Evolutionary conservation across 2,113 vertebrate species (phyloP).

Genomic region (Sclerurus mexicanus): DNA sequence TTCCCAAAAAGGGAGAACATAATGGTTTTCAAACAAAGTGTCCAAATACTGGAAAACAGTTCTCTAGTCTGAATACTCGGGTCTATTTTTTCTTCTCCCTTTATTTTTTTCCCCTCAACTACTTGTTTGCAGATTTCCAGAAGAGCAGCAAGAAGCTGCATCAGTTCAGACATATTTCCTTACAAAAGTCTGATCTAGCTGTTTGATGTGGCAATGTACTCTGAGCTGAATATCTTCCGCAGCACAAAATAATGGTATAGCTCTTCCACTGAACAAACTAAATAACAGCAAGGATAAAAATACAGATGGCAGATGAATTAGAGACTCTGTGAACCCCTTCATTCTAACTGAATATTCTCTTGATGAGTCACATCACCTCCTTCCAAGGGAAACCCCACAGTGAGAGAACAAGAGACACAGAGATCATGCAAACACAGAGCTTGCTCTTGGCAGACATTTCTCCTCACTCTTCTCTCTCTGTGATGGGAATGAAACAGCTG

Average conservation of each 20-base stretch:
- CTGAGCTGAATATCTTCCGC: neutral
- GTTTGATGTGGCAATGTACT: neutral
- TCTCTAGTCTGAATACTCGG: neutral
- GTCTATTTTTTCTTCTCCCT: neutral
- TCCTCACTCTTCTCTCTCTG: neutral
- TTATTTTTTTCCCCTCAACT: neutral
- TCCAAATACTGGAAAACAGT: neutral
- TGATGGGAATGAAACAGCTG: neutral
- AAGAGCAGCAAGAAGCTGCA: neutral
- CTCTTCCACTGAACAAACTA: neutral
- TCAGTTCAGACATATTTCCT: neutral
- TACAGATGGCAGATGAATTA: neutral
- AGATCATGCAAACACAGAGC: neutral
- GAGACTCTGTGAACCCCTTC: neutral
- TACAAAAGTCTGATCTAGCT: neutral
- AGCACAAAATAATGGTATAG: neutral
- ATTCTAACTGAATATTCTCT: neutral
- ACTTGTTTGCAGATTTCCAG: neutral
- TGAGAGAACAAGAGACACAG: neutral
- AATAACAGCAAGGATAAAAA: slow-evolving; percentile 10
- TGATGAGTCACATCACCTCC: neutral
- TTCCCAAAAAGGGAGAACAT: neutral
- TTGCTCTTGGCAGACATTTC: neutral
- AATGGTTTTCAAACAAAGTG: neutral
- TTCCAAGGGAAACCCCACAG: neutral